A percentile compares a stretch with the other conserved stretches of the same genome.
These are phyloP conservation scores for Ataeniobius toweri DNA, from an alignment of 2,797 vertebrate species.

Conservation along the genomic window DNA sequence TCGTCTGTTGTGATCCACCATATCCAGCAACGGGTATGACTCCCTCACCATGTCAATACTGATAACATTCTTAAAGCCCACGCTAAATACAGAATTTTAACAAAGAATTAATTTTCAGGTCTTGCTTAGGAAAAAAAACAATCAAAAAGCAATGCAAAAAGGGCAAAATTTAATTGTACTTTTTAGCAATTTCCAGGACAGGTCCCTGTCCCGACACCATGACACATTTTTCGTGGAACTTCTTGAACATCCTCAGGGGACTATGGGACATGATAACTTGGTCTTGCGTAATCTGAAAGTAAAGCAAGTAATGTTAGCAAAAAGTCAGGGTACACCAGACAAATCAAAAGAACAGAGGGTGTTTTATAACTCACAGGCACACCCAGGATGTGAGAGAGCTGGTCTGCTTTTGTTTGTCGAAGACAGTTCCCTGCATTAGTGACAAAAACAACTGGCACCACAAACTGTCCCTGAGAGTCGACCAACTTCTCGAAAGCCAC, in stretches of 20 bases:
- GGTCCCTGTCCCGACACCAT: conserved; percentile 93
- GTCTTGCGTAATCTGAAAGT: conserved; percentile 85
- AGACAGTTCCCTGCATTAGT: conserved; percentile 94
- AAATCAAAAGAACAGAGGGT: neutral
- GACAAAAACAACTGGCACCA: conserved; percentile 91
- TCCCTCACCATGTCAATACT: conserved; percentile 88
- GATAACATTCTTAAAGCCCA: conserved; percentile 89
- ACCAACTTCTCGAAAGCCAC: conserved; percentile 88
- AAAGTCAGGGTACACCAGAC: neutral
- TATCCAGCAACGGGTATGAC: conserved; percentile 88
- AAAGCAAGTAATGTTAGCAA: conserved; percentile 25
- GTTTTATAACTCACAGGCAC: conserved; percentile 84
- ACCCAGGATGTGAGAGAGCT: conserved; percentile 88
- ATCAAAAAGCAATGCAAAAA: neutral
- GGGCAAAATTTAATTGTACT: conserved; percentile 80
- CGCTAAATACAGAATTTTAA: conserved; percentile 68
- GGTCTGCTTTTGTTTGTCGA: conserved; percentile 89
- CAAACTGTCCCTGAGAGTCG: conserved; percentile 85
- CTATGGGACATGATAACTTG: conserved; percentile 95
- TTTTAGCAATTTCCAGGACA: conserved; percentile 89
- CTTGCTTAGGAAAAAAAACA: neutral
- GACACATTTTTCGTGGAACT: conserved; percentile 90
- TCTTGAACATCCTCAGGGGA: conserved; percentile 90
- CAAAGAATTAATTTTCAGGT: conserved; percentile 12
- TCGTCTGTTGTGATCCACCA: conserved; percentile 89